Evolutionary conservation across 1,140 invertebrate genomes (phyloP), one percentile per base, ranked within the genome.

Genomic region (Platyscapa corneri): DNA sequence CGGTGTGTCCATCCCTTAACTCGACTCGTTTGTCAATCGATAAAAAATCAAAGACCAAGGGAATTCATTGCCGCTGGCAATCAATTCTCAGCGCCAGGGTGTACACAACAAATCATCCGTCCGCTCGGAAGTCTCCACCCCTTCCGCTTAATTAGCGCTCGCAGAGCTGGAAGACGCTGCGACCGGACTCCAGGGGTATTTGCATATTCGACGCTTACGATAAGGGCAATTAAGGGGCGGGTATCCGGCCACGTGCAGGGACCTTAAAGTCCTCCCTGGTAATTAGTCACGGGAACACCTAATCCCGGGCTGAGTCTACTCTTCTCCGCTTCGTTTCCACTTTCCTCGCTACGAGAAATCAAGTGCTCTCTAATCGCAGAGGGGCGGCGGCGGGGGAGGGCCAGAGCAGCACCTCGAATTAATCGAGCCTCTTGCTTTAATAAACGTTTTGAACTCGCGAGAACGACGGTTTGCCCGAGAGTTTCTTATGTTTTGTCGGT

Each of bases 181-280:
- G 14, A 10, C n/a, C 6, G 75, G 46, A 39, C 46, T 27, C 0
- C 14, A 70, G 14, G 27, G 37, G 65, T 0, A 81, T 70, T 81
- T 81, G 79, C 79, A 81, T 81, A 81, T 70, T 42, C 64, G 64
- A 16, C 42, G 39, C 14, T 42, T 3, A 10, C 34, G 78, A 80
- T 80, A 80, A 80, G 39, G n/a, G 18, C 79, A 82, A 82, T 82
- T 82, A 82, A 67, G n/a, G 39, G 65, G 64, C 27, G 27, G 30
- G 32, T 16, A 46, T 60, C 23, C 23, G 23, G 56, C 0, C 1
- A 2, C 12, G n/a, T 0, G 49, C 12, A 23, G 12, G 20, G 14
- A n/a, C 56, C 1, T 72, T 16, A 30, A 49, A 67, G 14, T 23
- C 27, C 65, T 46, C 30, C 5, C 39, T 39, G 42, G 34, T n/a